Evolutionary conservation across 1,140 invertebrate genomes (phyloP), one percentile per base, ranked within the genome.

Genomic region (Brachionus koreanus): DNA sequence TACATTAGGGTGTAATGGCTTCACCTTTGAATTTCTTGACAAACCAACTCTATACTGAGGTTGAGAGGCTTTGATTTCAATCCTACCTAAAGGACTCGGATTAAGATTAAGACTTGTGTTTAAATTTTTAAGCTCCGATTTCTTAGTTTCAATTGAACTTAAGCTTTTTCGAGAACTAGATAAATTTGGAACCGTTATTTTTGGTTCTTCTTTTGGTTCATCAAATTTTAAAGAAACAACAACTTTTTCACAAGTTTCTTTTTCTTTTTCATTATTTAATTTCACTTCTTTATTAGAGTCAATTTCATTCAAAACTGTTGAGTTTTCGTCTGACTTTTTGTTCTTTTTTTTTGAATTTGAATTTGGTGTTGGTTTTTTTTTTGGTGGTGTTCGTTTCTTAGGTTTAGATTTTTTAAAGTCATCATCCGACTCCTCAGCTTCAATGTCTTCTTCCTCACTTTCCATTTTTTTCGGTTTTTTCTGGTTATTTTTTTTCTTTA

Each of bases 1-100:
- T 74, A 74, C 69, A 74, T 74, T 74, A 2, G 69, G 69, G 25
- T 74, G 69, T 12, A 74, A 46, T 9, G 69, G 23, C 16, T 74
- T 74, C 5, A 74, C 69, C 43, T 33, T 74, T 9, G 69, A 74
- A 29, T 74, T 74, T 46, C 69, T 43, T 23, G 69, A 74, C 23
- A 74, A 19, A 25, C 69, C 69, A 23, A 74, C 69, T 46, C 69
- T 42, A 46, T 46, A 43, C 9, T 29, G 7, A n/a, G 69, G 69
- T 13, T 74, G 69, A 25, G 69, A 33, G 10, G 69, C 7, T 46
- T 74, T 74, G 5, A 74, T 74, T 29, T 74, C 69, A 29, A 74
- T 74, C 23, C 69, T 16, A 46, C 69, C 69, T 42, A 74, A 74
- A 49, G 69, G 69, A 33, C 42, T 74, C 33, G 69, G 19, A 29